These are phyloP conservation scores for Macrobrachium rosenbergii DNA, from an alignment of 1,140 invertebrate genomes.

Conservation along the genomic window DNA sequence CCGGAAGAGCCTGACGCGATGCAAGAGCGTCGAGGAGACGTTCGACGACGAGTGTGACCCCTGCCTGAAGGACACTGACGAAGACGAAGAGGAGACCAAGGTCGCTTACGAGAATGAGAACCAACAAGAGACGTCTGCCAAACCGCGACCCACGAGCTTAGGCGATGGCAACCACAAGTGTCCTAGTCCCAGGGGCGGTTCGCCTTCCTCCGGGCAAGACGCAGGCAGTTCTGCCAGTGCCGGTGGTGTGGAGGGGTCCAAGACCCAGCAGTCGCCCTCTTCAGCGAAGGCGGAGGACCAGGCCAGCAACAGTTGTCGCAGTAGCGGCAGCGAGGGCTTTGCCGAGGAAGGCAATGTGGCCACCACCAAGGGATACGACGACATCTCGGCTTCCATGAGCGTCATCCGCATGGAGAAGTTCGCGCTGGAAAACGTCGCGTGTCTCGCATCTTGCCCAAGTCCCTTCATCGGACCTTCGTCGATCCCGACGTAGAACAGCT, in stretches of 20 bases:
- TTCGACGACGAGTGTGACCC: conserved; percentile 50
- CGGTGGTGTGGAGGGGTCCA: neutral
- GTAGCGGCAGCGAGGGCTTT: conserved; percentile 7
- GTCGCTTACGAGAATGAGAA: conserved; percentile 42
- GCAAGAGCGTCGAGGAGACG: conserved; percentile 39
- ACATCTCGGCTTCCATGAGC: conserved; percentile 58
- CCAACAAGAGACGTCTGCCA: neutral
- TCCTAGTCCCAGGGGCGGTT: neutral
- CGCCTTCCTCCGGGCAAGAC: neutral
- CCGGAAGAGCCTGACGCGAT: conserved; percentile 53
- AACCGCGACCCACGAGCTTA: neutral
- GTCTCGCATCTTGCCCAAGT: conserved; percentile 53
- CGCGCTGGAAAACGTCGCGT: conserved; percentile 56
- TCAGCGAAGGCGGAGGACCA: conserved; percentile 36
- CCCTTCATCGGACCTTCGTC: conserved; percentile 58
- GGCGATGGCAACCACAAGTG: neutral
- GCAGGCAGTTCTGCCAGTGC: neutral
- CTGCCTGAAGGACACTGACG: conserved; percentile 1
- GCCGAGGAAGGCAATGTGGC: conserved; percentile 9
- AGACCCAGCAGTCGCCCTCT: conserved; percentile 5
- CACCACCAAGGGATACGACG: conserved; percentile 29
- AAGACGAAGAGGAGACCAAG: neutral
- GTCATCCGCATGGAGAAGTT: conserved; percentile 63
- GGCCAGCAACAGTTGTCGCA: conserved; percentile 31
- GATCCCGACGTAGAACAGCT: conserved; percentile 60